A percentile compares a stretch with the other conserved stretches of the same genome.
Conservation (phyloP, 2,113 vertebrate species). For the Ictidomys tridecemlineatus region DNA sequence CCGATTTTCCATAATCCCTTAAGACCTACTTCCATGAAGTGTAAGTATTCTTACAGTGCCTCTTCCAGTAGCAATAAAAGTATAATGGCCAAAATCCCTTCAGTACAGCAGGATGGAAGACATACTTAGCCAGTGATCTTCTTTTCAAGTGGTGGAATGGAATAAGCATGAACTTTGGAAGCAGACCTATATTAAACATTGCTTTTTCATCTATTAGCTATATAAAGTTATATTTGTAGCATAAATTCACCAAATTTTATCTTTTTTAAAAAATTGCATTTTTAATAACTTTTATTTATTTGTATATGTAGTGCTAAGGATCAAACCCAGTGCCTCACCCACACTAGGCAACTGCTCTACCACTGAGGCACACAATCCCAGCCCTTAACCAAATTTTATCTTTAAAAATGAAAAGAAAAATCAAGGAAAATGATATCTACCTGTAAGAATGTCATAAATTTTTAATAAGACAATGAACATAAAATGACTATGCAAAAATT, state of each 20-base stretch:
- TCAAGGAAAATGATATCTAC: not conserved
- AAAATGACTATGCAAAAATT: not conserved
- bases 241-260: not conserved
- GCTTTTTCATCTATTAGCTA: not conserved
- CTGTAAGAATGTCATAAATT: not conserved
- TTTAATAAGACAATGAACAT: not conserved
- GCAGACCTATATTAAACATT: not conserved
- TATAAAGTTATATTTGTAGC: not conserved
- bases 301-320: too few species aligned
- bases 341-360: too few species aligned
- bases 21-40: constrained; percentile 58
- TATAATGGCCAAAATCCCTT: constrained; percentile 2
- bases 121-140: not conserved
- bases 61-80: not conserved
- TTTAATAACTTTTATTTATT: too few species aligned
- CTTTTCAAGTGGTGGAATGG: not conserved
- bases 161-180: constrained; percentile 28
- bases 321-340: too few species aligned
- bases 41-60: not conserved
- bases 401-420: not conserved
- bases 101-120: not conserved
- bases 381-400: not conserved
- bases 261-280: too few species aligned
- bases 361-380: too few species aligned
- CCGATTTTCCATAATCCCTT: constrained; percentile 63